Conservation (phyloP, 1,140 invertebrate species). For the Psilanteris sp. region DNA sequence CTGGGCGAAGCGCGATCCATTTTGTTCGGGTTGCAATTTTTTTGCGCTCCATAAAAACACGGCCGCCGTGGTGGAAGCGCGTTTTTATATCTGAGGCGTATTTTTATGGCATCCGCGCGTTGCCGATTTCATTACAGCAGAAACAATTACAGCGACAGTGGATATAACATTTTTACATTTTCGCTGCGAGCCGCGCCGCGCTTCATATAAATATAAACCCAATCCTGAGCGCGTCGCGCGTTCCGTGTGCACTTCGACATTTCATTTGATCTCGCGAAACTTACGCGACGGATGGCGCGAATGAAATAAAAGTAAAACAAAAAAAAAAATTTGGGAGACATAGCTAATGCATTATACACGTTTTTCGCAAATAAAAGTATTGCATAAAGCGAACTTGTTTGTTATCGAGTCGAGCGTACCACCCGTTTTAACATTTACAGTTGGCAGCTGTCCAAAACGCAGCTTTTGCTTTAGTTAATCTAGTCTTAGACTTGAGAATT, state of each 20-base stretch:
- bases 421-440: not conserved
- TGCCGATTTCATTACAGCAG: constrained; percentile 14
- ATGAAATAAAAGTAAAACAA: too few relatives aligned
- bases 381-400: constrained; percentile 2
- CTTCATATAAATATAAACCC: constrained; percentile 21
- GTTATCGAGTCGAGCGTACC: constrained; percentile 7
- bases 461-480: too few relatives aligned
- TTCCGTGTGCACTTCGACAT: constrained; percentile 14
- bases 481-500: not conserved
- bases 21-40: constrained; percentile 11
- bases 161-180: constrained; percentile 32
- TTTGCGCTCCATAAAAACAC: constrained; percentile 10
- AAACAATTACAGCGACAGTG: constrained; percentile 22
- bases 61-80: not conserved
- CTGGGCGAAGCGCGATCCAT: not conserved
- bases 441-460: constrained; percentile 13
- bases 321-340: constrained; percentile 15
- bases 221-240: constrained; percentile 20
- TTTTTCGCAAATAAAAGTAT: constrained; percentile 19
- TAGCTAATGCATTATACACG: constrained; percentile 24
- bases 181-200: constrained; percentile 1
- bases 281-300: constrained; percentile 15
- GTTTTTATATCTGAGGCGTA: constrained; percentile 27
- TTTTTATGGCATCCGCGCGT: constrained; percentile 34
- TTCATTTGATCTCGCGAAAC: constrained; percentile 18